phyloP scores from a whole-genome alignment of 1,140 invertebrate species.

The Hycleus cichorii region DNA sequence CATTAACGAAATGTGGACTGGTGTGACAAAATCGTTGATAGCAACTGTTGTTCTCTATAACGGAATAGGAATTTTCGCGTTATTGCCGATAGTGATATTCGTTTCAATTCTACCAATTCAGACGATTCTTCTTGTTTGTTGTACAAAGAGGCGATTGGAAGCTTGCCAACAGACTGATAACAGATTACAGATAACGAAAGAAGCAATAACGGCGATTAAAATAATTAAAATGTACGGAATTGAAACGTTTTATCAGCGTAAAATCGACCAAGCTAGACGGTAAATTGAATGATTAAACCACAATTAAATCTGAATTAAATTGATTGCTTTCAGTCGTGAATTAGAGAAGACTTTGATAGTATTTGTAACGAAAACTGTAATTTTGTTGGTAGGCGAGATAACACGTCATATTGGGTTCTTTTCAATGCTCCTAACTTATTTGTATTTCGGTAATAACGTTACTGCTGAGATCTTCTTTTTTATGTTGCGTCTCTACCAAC shows the following conservation, averaged over 20 bases:
- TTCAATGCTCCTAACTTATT: too few species aligned
- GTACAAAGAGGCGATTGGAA: slow-evolving; percentile 10
- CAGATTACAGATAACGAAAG: slow-evolving; percentile 27
- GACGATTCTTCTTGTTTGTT: neutral
- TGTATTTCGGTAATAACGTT: too few species aligned
- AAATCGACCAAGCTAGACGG: neutral
- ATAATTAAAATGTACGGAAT: slow-evolving; percentile 33
- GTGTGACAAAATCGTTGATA: neutral
- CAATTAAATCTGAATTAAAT: too few species aligned
- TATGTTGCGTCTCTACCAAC: too few species aligned
- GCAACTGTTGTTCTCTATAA: neutral
- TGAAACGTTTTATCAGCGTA: too few species aligned
- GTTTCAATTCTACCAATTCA: neutral
- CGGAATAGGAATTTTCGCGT: neutral
- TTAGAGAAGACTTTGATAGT: slow-evolving; percentile 10
- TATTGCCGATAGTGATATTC: neutral
- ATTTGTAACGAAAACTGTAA: too few species aligned
- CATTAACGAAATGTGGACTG: slow-evolving; percentile 9
- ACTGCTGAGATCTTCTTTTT: too few species aligned
- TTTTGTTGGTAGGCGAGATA: too few species aligned
- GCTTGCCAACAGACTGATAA: slow-evolving; percentile 29
- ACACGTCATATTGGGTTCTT: too few species aligned
- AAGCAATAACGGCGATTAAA: slow-evolving; percentile 29
- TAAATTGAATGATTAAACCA: slow-evolving; percentile 8
- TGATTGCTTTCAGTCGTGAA: slow-evolving; percentile 12